Percentiles rank a stretch among this genome's conserved stretches.
phyloP scores from a whole-genome alignment of 1,140 invertebrate genomes.

The Planococcus citri region DNA sequence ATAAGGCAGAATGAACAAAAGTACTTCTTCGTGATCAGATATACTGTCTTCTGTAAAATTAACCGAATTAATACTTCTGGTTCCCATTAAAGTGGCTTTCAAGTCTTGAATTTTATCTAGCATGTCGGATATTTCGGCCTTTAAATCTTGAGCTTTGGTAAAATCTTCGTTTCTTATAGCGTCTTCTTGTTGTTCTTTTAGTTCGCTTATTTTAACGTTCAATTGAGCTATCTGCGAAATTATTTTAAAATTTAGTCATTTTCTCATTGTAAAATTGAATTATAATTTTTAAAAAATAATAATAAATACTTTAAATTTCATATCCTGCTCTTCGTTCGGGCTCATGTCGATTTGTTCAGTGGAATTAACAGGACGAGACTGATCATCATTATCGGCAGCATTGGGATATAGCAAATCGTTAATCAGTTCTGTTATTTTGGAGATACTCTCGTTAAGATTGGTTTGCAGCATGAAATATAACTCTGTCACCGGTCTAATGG shows the following conservation, averaged over 20 bases:
- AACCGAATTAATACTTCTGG: background rate
- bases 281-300: too few species aligned
- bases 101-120: background rate
- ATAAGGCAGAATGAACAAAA: too few species aligned
- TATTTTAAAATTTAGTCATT: background rate
- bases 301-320: conserved; percentile 4
- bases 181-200: background rate
- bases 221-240: background rate
- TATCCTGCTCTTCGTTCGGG: background rate
- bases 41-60: too few species aligned
- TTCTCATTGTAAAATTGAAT: too few species aligned
- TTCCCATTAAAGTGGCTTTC: background rate
- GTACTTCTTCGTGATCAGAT: too few species aligned
- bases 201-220: background rate
- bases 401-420: background rate
- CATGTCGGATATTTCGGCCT: background rate
- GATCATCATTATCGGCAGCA: too few species aligned
- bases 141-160: background rate
- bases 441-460: background rate
- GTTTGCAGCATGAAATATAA: conserved; percentile 14
- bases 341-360: too few species aligned
- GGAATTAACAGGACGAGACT: too few species aligned
- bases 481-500: background rate
- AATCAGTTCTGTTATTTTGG: background rate
- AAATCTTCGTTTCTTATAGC: background rate